phyloP scores from a whole-genome alignment of 1,140 invertebrate genomes.

The Phthorimaea operculella region DNA sequence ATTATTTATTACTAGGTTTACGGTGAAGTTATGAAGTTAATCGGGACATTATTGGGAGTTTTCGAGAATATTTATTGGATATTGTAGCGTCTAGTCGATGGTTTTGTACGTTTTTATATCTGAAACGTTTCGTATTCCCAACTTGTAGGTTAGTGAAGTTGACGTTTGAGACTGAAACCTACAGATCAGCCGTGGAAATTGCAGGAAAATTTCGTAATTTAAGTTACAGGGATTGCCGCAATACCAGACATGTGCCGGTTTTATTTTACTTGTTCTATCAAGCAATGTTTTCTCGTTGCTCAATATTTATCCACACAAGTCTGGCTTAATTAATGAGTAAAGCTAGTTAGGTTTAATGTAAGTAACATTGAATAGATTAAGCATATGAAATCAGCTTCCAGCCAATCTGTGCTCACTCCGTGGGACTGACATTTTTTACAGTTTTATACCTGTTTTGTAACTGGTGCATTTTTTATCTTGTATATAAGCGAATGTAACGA shows the following conservation, averaged over 20 bases:
- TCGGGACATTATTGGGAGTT: slow-evolving; percentile 21
- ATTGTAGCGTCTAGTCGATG: slow-evolving; percentile 56
- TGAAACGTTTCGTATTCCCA: slow-evolving; percentile 10
- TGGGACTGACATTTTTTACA: slow-evolving; percentile 25
- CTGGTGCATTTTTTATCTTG: slow-evolving; percentile 28
- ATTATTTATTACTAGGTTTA: slow-evolving; percentile 46
- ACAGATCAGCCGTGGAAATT: slow-evolving; percentile 18
- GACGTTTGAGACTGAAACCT: slow-evolving; percentile 37
- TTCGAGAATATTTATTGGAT: slow-evolving; percentile 45
- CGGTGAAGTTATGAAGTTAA: slow-evolving; percentile 21
- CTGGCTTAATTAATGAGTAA: slow-evolving; percentile 38
- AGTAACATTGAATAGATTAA: slow-evolving; percentile 40
- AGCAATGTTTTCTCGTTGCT: slow-evolving; percentile 6
- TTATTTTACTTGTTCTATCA: neutral
- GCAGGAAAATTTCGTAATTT: slow-evolving; percentile 28
- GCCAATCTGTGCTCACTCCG: slow-evolving; percentile 35
- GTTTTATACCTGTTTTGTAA: slow-evolving; percentile 30
- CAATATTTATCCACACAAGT: slow-evolving; percentile 22
- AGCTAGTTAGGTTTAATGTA: slow-evolving; percentile 51
- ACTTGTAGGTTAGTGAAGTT: slow-evolving; percentile 26
- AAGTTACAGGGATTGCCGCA: slow-evolving; percentile 45
- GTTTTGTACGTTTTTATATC: slow-evolving; percentile 27
- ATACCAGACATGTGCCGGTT: slow-evolving; percentile 33
- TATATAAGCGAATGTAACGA: slow-evolving; percentile 23
- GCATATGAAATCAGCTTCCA: slow-evolving; percentile 26